Evolutionary conservation across 2,888 invertebrate genomes (phyloP).

Genomic region (Cryptops parisi): DNA sequence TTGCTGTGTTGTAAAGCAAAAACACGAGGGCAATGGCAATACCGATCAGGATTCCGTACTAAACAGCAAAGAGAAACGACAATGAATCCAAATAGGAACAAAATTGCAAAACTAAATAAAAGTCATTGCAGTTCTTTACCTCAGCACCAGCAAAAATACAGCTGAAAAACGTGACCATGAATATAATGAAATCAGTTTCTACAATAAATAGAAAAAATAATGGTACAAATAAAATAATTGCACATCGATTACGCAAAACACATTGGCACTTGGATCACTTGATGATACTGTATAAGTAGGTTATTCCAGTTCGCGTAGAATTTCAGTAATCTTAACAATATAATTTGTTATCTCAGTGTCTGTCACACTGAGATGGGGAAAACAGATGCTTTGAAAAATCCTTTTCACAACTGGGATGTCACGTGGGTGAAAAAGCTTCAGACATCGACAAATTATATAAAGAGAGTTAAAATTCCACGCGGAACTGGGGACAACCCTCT

Average conservation of each 20-base stretch:
- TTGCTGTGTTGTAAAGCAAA: conserved; percentile 71
- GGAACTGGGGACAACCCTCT: too few relatives aligned
- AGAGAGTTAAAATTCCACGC: too few relatives aligned
- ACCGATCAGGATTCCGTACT: conserved; percentile 73
- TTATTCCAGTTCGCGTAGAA: too few relatives aligned
- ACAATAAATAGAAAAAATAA: conserved; percentile 24
- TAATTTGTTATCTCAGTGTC: too few relatives aligned
- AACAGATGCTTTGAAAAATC: too few relatives aligned
- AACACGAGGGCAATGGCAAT: conserved; percentile 67
- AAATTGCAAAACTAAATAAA: not conserved
- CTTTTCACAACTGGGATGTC: not conserved
- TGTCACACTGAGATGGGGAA: too few relatives aligned
- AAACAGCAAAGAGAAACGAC: not conserved
- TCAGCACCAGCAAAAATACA: conserved; percentile 55
- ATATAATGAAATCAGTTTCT: conserved; percentile 52
- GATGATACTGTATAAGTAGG: too few relatives aligned
- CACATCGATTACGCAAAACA: too few relatives aligned
- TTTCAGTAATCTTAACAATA: too few relatives aligned
- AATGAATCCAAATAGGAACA: not conserved
- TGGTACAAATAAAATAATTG: too few relatives aligned
- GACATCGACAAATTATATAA: not conserved
- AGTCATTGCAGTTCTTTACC: conserved; percentile 18
- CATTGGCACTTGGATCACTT: too few relatives aligned
- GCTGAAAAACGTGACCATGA: conserved; percentile 48
- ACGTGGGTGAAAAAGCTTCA: too few relatives aligned